These are phyloP conservation scores for Corticium candelabrum DNA, from an alignment of 37 sponge, comb jelly and placozoan genomes.

Conservation along the genomic window DNA sequence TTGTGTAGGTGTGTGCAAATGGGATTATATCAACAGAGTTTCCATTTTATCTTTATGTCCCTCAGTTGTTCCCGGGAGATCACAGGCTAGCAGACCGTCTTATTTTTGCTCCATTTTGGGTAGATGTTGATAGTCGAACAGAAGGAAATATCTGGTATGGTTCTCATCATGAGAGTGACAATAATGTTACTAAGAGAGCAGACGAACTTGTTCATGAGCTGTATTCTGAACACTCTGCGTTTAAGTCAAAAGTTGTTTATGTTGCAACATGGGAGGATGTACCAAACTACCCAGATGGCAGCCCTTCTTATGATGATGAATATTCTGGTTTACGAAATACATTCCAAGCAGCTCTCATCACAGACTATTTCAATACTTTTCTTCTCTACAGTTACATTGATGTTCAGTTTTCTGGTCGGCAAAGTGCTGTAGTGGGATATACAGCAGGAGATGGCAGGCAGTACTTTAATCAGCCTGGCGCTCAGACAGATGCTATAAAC, in stretches of 20 bases:
- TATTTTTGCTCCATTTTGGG: background rate
- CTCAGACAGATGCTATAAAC: too few relatives aligned
- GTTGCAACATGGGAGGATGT: background rate
- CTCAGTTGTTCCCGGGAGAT: background rate
- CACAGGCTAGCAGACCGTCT: background rate
- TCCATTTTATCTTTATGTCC: background rate
- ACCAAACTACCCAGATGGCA: background rate
- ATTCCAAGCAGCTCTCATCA: background rate
- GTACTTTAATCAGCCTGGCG: too few relatives aligned
- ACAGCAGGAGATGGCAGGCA: too few relatives aligned
- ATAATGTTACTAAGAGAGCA: too few relatives aligned
- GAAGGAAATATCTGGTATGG: background rate
- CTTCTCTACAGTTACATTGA: background rate
- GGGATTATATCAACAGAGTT: background rate
- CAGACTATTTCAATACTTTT: background rate
- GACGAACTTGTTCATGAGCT: background rate
- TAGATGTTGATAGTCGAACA: background rate
- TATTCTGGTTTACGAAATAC: too few relatives aligned
- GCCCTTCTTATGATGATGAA: too few relatives aligned
- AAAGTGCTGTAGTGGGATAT: too few relatives aligned
- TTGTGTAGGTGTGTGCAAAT: background rate
- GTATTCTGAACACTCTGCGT: too few relatives aligned
- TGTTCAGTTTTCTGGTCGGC: background rate
- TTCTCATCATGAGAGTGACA: background rate
- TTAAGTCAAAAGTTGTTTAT: too few relatives aligned